A percentile compares a stretch with the other conserved stretches of the same genome.
Evolutionary conservation across 2,888 invertebrate genomes (phyloP).

Genomic region (Venustoraphidia nigricollis): DNA sequence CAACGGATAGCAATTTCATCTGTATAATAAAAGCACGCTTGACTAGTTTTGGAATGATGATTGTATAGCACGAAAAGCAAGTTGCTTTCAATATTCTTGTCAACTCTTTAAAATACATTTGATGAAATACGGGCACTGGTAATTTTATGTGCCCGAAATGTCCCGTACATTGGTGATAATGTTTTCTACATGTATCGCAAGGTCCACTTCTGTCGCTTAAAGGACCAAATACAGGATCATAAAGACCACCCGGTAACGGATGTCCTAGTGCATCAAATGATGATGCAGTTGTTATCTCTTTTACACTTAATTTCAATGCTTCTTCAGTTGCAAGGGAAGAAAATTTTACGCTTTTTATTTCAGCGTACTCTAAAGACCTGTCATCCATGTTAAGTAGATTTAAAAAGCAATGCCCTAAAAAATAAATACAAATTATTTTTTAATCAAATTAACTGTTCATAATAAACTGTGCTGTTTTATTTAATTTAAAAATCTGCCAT

Average conservation of each 20-base stretch:
- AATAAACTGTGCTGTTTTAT: no score
- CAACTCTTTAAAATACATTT: conserved; percentile 66
- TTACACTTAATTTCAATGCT: conserved; percentile 62
- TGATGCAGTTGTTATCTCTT: conserved; percentile 60
- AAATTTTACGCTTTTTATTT: conserved; percentile 33
- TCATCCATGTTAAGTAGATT: no score
- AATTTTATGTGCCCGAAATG: conserved; percentile 92
- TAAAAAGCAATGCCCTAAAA: no score
- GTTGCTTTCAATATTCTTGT: conserved; percentile 48
- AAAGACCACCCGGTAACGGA: conserved; percentile 72
- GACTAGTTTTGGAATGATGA: conserved; percentile 39
- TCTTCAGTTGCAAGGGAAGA: conserved; percentile 62
- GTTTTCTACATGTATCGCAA: conserved; percentile 67
- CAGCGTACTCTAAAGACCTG: no score
- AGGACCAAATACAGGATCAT: conserved; percentile 69
- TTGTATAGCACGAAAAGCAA: conserved; percentile 52
- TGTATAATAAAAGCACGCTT: conserved; percentile 50
- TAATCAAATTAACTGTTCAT: no score
- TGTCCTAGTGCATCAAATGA: conserved; percentile 74
- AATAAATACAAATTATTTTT: no score
- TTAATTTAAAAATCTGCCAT: no score
- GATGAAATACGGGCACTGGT: conserved; percentile 79
- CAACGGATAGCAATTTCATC: conserved; percentile 53
- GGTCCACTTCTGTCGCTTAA: conserved; percentile 34
- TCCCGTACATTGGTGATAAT: conserved; percentile 59